Evolutionary conservation across 2,888 invertebrate genomes (phyloP).

Genomic region (Busseola fusca): DNA sequence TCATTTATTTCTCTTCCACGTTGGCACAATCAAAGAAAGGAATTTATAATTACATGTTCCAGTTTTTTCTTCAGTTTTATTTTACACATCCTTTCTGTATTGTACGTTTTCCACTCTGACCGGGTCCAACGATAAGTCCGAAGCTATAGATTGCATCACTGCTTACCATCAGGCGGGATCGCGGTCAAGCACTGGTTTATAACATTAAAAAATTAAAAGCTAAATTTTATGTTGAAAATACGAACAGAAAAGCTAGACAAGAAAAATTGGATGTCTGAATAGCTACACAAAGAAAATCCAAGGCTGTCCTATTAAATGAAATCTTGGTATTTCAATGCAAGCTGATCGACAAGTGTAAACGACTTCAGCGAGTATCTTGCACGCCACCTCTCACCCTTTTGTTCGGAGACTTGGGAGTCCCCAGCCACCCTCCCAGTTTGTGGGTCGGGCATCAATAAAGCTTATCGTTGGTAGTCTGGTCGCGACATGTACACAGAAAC

Average conservation of each 20-base stretch:
- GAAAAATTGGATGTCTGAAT: conserved; percentile 4
- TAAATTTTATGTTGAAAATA: no score
- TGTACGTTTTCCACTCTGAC: conserved; percentile 12
- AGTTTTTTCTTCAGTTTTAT: conserved; percentile 18
- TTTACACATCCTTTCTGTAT: conserved; percentile 7
- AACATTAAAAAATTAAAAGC: no score
- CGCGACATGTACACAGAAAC: conserved; percentile 60
- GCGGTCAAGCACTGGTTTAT: no score
- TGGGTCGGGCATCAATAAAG: conserved; percentile 68
- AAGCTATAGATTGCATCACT: no score
- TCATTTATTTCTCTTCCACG: conserved; percentile 29
- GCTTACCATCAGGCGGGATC: no score
- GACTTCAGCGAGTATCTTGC: conserved; percentile 46
- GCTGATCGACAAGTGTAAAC: conserved; percentile 51
- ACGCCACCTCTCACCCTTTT: conserved; percentile 40
- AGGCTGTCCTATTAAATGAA: conserved; percentile 34
- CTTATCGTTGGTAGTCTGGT: conserved; percentile 64
- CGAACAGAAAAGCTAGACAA: background rate
- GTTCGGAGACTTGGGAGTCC: conserved; percentile 45
- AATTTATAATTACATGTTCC: conserved; percentile 4
- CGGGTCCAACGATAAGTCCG: background rate
- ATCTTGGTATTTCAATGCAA: conserved; percentile 48
- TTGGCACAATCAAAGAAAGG: conserved; percentile 6
- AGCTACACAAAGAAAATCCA: conserved; percentile 17
- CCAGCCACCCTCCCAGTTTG: conserved; percentile 57